A percentile compares a stretch with the other conserved stretches of the same genome.
These are phyloP conservation scores for Platygyra sinensis DNA, from an alignment of 64 coral and sea anemone species.

Conservation along the genomic window DNA sequence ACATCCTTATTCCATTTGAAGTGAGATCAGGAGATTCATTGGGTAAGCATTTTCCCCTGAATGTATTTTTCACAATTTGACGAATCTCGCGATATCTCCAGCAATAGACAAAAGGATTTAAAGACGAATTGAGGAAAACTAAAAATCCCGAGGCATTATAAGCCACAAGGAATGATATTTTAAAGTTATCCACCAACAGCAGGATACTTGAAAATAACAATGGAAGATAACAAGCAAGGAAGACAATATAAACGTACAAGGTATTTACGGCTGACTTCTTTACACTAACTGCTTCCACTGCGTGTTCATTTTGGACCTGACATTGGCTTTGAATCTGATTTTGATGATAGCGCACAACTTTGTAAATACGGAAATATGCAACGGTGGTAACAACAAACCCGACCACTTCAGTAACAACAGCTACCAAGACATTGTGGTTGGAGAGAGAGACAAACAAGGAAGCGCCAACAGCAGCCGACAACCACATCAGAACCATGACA, in stretches of 20 bases:
- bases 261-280: conserved; percentile 16
- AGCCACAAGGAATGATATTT: background rate
- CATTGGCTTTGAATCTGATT: conserved; percentile 42
- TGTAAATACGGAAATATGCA: conserved; percentile 23
- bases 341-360: conserved; percentile 34
- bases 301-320: background rate
- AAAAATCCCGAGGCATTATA: conserved; percentile 19
- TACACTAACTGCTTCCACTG: background rate
- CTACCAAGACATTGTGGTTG: conserved; percentile 1
- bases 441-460: background rate
- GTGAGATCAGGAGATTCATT: no score
- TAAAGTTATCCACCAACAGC: background rate
- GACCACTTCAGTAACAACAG: conserved; percentile 11
- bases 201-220: background rate
- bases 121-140: conserved; percentile 36
- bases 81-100: conserved; percentile 54
- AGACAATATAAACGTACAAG: conserved; percentile 21
- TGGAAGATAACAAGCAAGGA: conserved; percentile 16
- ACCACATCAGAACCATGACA: conserved; percentile 6
- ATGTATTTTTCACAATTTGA: background rate
- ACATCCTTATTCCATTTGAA: background rate
- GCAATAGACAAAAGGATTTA: conserved; percentile 56
- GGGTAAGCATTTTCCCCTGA: background rate
- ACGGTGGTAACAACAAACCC: conserved; percentile 1
- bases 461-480: background rate